A percentile compares a stretch with the other conserved stretches of the same genome.
Evolutionary conservation across 2,888 invertebrate species (phyloP).

Genomic region (Zele albiditarsus): DNA sequence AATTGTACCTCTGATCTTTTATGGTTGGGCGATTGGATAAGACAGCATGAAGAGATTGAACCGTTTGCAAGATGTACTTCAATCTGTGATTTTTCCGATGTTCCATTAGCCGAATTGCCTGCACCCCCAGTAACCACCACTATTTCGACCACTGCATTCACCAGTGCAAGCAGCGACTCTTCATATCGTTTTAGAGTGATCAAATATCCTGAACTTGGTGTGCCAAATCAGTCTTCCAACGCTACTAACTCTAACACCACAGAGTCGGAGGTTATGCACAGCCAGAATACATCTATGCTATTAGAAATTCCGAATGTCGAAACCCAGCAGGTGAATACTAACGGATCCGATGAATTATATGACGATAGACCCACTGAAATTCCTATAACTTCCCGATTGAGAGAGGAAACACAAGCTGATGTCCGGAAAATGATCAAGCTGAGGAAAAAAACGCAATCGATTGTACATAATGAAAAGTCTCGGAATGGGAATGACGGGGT

Average conservation of each 20-base stretch:
- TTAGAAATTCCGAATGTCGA: constrained; percentile 11
- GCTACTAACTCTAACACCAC: constrained; percentile 10
- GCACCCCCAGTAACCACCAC: constrained; percentile 45
- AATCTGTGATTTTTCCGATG: constrained; percentile 52
- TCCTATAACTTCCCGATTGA: not conserved
- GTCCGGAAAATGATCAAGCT: constrained; percentile 5
- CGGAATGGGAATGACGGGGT: constrained; percentile 31
- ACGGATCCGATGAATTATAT: not conserved
- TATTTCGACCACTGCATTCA: constrained; percentile 30
- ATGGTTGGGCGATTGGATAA: constrained; percentile 83
- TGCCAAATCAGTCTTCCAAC: constrained; percentile 41
- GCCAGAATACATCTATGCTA: constrained; percentile 10
- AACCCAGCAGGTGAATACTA: not conserved
- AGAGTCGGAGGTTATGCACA: constrained; percentile 8
- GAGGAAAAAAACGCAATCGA: constrained; percentile 18
- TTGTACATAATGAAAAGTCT: constrained; percentile 13
- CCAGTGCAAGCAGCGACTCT: constrained; percentile 12
- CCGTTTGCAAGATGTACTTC: constrained; percentile 60
- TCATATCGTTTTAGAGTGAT: not conserved
- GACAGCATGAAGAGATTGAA: constrained; percentile 71
- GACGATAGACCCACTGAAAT: not conserved
- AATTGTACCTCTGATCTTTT: constrained; percentile 79
- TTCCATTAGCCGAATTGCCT: constrained; percentile 61
- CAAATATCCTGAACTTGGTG: constrained; percentile 13
- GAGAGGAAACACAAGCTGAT: not conserved